Percentiles rank a stretch among this genome's conserved stretches.
Conservation (phyloP, 2,797 vertebrate species). For the Sarcophilus harrisii region DNA sequence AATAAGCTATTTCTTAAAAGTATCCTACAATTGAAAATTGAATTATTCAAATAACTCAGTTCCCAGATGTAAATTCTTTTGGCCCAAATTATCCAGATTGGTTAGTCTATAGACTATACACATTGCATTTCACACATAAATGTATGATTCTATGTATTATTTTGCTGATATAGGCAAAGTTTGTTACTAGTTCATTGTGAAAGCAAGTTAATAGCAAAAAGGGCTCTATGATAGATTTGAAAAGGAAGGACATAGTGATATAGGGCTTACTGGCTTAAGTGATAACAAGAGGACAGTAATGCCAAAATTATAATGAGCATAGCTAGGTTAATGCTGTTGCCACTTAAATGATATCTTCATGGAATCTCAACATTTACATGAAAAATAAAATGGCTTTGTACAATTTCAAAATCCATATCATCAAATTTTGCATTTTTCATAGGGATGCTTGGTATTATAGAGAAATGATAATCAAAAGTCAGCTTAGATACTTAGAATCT, state of each 20-base stretch:
- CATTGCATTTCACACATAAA: background rate
- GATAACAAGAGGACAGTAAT: background rate
- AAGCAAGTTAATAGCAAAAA: background rate
- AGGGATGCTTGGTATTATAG: background rate
- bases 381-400: background rate
- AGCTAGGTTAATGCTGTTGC: background rate
- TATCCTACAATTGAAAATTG: background rate
- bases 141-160: background rate
- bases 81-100: background rate
- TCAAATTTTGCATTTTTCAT: constrained; percentile 22
- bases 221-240: background rate
- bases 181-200: background rate
- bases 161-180: background rate
- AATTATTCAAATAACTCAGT: background rate
- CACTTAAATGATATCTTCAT: background rate
- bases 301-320: background rate
- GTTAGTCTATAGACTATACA: background rate
- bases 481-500: background rate
- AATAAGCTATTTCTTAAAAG: background rate
- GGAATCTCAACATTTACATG: background rate
- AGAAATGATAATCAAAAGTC: background rate
- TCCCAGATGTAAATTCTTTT: background rate
- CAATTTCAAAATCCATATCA: constrained; percentile 10
- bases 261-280: background rate
- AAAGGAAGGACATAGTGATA: background rate